phyloP scores from a whole-genome alignment of 1,140 invertebrate genomes.

The Zaprionus inermis region DNA sequence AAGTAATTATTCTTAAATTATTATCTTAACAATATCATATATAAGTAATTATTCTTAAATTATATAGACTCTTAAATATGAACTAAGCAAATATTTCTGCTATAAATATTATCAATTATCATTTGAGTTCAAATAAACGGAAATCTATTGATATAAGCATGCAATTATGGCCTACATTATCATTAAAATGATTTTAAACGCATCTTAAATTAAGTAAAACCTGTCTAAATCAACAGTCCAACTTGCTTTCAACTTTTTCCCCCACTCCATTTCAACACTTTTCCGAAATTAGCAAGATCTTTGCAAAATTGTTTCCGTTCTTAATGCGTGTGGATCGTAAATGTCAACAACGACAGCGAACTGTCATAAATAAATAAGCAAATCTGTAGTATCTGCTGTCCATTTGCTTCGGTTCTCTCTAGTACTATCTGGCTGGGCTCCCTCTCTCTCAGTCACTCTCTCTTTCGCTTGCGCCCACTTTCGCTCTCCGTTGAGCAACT shows the following conservation, averaged over 20 bases:
- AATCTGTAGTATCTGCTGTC: slow-evolving; percentile 18
- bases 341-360: slow-evolving; percentile 36
- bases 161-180: not conserved
- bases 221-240: not conserved
- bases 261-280: not conserved
- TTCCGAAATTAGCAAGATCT: not conserved
- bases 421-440: not conserved
- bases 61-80: not conserved
- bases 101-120: no score
- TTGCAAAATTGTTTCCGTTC: slow-evolving; percentile 20
- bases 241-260: not conserved
- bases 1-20: not conserved
- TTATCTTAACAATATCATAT: not conserved
- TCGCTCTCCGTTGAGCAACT: slow-evolving; percentile 16
- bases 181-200: not conserved
- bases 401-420: slow-evolving; percentile 9
- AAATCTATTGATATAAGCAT: not conserved
- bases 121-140: not conserved
- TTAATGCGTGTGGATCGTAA: slow-evolving; percentile 52
- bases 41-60: not conserved
- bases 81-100: no score
- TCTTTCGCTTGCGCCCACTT: slow-evolving; percentile 1
- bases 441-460: not conserved
- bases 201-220: not conserved
- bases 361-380: slow-evolving; percentile 50